Conservation (phyloP, 2,797 vertebrate species). For the Pagetopsis macropterus region DNA sequence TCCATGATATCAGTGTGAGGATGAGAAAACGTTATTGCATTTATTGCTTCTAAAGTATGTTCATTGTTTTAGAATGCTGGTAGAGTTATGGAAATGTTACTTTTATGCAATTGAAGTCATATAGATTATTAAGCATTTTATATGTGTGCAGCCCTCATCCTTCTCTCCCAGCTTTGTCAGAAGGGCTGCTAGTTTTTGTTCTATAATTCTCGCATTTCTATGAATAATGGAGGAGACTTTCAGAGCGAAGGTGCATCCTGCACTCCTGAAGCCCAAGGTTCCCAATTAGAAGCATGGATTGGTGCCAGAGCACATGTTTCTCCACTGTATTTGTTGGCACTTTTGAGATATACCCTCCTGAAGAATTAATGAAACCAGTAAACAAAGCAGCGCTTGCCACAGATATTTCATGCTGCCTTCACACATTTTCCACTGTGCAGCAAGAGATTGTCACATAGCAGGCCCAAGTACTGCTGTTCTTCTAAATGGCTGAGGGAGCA, state of each 20-base stretch:
- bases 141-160: constrained; percentile 55
- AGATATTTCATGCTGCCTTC: constrained; percentile 80
- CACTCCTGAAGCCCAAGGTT: constrained; percentile 80
- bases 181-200: constrained; percentile 75
- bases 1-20: neutral
- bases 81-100: constrained; percentile 27
- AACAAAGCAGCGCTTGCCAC: constrained; percentile 79
- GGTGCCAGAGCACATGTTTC: constrained; percentile 85
- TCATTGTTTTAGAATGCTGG: constrained; percentile 34
- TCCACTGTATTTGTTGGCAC: constrained; percentile 82
- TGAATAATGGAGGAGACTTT: constrained; percentile 86
- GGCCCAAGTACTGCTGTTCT: constrained; percentile 45
- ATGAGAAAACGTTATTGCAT: constrained; percentile 3
- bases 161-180: constrained; percentile 66
- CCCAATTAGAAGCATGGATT: constrained; percentile 83
- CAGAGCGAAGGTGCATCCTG: constrained; percentile 81
- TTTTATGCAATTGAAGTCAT: constrained; percentile 48
- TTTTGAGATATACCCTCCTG: constrained; percentile 83
- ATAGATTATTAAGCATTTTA: constrained; percentile 72
- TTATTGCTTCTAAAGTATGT: constrained; percentile 28
- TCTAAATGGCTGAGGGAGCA: constrained; percentile 73
- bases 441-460: constrained; percentile 75
- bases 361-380: constrained; percentile 87
- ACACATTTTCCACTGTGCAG: constrained; percentile 78
- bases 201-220: constrained; percentile 78